These are phyloP conservation scores for Toxotes lorentzi DNA, from an alignment of 2,797 vertebrate species.

Conservation along the genomic window DNA sequence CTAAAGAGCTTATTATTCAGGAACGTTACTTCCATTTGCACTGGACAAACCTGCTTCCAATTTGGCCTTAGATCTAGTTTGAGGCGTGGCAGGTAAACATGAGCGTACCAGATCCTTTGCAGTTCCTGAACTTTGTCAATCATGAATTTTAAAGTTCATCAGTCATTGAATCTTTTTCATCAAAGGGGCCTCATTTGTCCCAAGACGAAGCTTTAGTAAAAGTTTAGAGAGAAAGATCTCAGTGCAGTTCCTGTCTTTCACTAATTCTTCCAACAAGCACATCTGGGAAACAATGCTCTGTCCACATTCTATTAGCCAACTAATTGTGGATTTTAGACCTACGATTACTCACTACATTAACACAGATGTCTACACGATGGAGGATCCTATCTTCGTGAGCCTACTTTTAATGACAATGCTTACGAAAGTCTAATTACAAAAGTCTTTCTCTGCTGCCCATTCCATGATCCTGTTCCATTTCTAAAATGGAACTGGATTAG, in stretches of 20 bases:
- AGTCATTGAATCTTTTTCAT: not conserved
- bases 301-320: not conserved
- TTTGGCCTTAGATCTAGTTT: conserved; percentile 15
- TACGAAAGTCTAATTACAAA: not conserved
- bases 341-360: not conserved
- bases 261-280: not conserved
- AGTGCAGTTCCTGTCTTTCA: not conserved
- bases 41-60: conserved; percentile 18
- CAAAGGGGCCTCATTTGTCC: not conserved
- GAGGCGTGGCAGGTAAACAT: conserved; percentile 27
- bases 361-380: not conserved
- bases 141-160: not conserved
- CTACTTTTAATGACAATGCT: not conserved
- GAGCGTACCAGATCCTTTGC: not conserved
- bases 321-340: not conserved
- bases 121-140: not conserved
- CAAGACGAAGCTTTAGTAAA: not conserved
- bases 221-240: not conserved
- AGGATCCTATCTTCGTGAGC: not conserved
- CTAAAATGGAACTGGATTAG: not conserved
- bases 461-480: conserved; percentile 4
- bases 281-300: not conserved
- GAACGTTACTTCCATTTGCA: conserved; percentile 17
- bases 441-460: not conserved
- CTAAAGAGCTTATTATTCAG: not conserved